These are phyloP conservation scores for Dendrolimus houi DNA, from an alignment of 2,888 invertebrate species.

Conservation along the genomic window DNA sequence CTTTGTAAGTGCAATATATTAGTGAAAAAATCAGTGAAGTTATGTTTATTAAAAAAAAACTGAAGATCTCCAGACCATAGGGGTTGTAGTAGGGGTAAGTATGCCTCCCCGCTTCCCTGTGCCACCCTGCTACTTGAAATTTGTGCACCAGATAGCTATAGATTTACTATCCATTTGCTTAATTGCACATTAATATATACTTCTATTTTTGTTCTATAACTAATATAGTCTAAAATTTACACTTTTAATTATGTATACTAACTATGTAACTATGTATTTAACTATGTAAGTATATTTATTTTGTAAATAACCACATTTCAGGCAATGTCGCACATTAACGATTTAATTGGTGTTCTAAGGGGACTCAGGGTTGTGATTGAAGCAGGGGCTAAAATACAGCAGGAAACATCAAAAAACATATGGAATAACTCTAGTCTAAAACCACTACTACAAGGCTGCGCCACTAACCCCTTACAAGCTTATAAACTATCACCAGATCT, in stretches of 20 bases:
- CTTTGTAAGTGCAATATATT: too few species aligned
- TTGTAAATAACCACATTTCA: slow-evolving; percentile 34
- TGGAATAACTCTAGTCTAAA: slow-evolving; percentile 84
- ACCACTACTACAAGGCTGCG: slow-evolving; percentile 44
- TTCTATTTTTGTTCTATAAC: too few species aligned
- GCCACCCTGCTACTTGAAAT: too few species aligned
- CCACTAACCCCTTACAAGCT: slow-evolving; percentile 43
- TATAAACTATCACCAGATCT: slow-evolving; percentile 37
- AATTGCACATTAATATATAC: background rate
- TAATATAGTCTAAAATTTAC: too few species aligned
- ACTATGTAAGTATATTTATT: slow-evolving; percentile 9
- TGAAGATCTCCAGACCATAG: too few species aligned
- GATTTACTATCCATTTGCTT: background rate
- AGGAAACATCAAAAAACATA: slow-evolving; percentile 74
- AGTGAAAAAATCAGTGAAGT: too few species aligned
- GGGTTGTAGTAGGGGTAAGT: too few species aligned
- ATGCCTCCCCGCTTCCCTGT: too few species aligned
- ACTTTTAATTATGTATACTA: background rate
- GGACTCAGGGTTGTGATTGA: slow-evolving; percentile 82
- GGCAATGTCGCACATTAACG: slow-evolving; percentile 78
- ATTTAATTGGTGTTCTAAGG: slow-evolving; percentile 80
- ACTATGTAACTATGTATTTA: too few species aligned
- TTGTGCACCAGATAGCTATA: too few species aligned
- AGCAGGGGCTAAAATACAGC: slow-evolving; percentile 80
- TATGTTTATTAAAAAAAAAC: too few species aligned